These are phyloP conservation scores for Sitta carolinensis DNA, from an alignment of 2,797 vertebrate species.

Conservation along the genomic window DNA sequence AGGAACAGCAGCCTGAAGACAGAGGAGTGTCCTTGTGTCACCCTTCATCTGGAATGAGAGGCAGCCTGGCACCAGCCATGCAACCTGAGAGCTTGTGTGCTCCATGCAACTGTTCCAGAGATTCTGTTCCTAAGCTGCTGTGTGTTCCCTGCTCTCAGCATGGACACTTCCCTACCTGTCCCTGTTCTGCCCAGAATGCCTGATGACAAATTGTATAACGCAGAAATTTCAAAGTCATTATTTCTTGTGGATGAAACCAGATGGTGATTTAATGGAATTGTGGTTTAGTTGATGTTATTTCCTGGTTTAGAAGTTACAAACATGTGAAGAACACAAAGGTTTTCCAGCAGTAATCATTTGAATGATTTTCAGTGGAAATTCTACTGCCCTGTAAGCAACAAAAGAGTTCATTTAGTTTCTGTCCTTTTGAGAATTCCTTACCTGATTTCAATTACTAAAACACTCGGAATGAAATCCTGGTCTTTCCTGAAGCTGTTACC, in stretches of 20 bases:
- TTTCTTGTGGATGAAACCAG: neutral
- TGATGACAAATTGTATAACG: neutral
- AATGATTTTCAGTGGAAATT: neutral
- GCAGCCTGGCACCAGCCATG: neutral
- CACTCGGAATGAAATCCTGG: neutral
- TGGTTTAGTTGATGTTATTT: rapidly evolving
- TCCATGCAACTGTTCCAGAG: neutral
- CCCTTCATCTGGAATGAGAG: neutral
- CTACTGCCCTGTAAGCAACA: neutral
- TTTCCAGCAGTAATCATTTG: neutral
- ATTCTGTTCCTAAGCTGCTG: neutral
- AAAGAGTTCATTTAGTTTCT: neutral
- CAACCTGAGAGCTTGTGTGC: neutral
- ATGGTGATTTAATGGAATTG: neutral
- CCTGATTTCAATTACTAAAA: neutral
- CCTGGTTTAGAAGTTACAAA: neutral
- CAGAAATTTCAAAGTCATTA: neutral
- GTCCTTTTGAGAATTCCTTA: neutral
- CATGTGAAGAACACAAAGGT: neutral
- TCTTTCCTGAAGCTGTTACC: neutral
- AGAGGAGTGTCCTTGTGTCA: neutral
- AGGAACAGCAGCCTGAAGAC: neutral
- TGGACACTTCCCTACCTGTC: neutral
- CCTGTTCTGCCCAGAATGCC: neutral
- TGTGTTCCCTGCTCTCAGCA: neutral